phyloP scores from a whole-genome alignment of 1,140 invertebrate species.

The Cheumatopsyche charites region DNA sequence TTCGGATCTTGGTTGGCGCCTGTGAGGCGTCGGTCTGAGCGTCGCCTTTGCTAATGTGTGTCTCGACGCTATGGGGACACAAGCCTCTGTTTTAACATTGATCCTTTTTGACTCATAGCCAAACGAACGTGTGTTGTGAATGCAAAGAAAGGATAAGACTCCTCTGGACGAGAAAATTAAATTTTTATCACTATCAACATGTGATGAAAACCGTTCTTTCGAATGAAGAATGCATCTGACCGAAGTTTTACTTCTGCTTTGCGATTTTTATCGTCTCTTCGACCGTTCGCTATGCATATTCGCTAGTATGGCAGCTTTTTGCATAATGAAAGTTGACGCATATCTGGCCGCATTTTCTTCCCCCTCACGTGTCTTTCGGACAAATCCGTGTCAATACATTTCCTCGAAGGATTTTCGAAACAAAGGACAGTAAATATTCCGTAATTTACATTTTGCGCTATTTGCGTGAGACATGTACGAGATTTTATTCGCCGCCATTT shows the following conservation, averaged over 20 bases:
- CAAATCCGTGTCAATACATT: background rate
- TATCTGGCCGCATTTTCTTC: no score
- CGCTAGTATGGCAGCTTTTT: background rate
- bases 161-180: no score
- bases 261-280: background rate
- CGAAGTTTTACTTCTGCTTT: no score
- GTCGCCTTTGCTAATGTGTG: conserved; percentile 5
- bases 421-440: no score
- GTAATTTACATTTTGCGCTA: no score
- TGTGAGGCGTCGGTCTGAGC: conserved; percentile 8
- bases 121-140: background rate
- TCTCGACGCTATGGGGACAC: background rate
- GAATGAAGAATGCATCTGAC: no score
- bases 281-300: background rate
- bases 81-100: background rate
- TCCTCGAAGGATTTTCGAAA: background rate
- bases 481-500: no score
- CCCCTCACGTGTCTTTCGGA: no score
- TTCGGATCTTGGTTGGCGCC: conserved; percentile 3
- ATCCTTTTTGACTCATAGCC: conserved; percentile 7
- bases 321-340: background rate
- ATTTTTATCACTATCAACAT: no score
- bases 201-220: no score
- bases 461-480: no score
- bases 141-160: no score